phyloP scores from a whole-genome alignment of 2,888 invertebrate genomes.

The Micoletzkya japonica region DNA sequence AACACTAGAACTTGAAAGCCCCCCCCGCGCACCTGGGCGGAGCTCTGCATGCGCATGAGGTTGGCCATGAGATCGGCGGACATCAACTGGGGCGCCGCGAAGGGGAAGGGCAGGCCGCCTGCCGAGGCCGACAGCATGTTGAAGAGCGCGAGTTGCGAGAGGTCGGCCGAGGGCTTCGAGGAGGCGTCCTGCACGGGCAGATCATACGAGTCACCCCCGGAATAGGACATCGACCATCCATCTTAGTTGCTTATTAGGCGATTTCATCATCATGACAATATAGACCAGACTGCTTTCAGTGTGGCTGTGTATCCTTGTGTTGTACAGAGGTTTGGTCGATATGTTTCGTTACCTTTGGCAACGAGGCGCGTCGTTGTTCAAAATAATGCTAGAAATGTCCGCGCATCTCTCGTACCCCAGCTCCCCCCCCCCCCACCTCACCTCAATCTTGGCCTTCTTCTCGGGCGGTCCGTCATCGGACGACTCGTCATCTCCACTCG shows the following conservation, averaged over 20 bases:
- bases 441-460: slow-evolving; percentile 31
- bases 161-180: slow-evolving; percentile 16
- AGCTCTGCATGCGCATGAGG: slow-evolving; percentile 31
- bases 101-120: slow-evolving; percentile 24
- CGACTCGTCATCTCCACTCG: slow-evolving; percentile 13
- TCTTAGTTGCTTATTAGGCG: too few species aligned
- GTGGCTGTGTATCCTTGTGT: not conserved
- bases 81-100: slow-evolving; percentile 25
- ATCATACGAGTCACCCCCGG: too few species aligned
- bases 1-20: too few species aligned
- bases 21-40: slow-evolving; percentile 38
- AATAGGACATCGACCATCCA: too few species aligned
- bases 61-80: slow-evolving; percentile 32
- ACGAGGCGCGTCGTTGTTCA: too few species aligned
- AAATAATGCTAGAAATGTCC: too few species aligned
- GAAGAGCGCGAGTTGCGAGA: slow-evolving; percentile 31
- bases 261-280: too few species aligned
- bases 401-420: too few species aligned
- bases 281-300: too few species aligned
- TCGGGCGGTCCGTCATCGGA: slow-evolving; percentile 36
- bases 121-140: slow-evolving; percentile 11
- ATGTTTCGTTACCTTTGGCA: too few species aligned
- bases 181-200: not conserved
- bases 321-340: not conserved
- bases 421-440: not conserved